Evolutionary conservation across 2,113 vertebrate species (phyloP).

Genomic region (Phocoena phocoena): DNA sequence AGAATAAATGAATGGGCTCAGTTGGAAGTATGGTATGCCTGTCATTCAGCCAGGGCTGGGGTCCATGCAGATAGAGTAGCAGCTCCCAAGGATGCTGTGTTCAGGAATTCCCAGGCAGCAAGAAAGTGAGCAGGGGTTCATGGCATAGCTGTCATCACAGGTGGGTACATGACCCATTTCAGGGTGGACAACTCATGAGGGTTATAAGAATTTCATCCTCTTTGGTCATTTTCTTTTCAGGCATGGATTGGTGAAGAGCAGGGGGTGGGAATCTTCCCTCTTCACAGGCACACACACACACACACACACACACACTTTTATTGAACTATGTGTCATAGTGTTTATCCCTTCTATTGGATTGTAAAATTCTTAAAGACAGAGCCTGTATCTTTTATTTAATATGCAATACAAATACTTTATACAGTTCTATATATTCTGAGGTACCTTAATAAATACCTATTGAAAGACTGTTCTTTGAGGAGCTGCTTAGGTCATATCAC

Average conservation of each 20-base stretch:
- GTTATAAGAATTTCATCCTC: neutral
- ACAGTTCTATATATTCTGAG: neutral
- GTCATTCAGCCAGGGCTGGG: neutral
- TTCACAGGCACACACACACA: neutral
- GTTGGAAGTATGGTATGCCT: neutral
- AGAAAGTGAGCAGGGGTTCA: neutral
- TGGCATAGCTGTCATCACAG: neutral
- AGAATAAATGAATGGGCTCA: neutral
- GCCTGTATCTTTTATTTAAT: neutral
- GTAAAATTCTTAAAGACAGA: neutral
- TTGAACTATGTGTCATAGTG: neutral
- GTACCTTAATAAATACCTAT: neutral
- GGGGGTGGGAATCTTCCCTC: neutral
- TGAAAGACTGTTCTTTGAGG: neutral
- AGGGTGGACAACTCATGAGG: neutral
- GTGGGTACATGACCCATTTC: accelerated
- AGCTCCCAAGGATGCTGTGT: neutral
- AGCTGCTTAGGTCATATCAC: neutral
- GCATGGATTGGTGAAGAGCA: neutral
- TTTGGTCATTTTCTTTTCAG: neutral
- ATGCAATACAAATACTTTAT: neutral
- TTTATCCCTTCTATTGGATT: neutral
- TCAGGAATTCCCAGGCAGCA: neutral
- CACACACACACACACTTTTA: neutral
- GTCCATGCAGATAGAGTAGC: neutral